Evolutionary conservation across 2,888 invertebrate species (phyloP).

Genomic region (Andrena bucephala): DNA sequence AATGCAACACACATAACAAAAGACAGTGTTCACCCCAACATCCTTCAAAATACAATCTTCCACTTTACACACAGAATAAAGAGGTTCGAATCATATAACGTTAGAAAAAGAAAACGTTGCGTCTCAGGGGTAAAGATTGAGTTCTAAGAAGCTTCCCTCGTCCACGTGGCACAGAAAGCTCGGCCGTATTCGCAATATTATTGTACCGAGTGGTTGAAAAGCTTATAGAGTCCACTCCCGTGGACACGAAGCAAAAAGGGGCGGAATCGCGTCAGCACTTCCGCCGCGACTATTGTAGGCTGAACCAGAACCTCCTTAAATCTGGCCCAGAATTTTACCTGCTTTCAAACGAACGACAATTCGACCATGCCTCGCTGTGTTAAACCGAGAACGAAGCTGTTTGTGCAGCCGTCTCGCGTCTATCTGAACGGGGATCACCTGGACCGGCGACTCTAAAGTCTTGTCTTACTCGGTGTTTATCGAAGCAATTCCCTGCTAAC

Average conservation of each 20-base stretch:
- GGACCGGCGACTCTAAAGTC: constrained; percentile 36
- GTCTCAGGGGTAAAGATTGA: background rate
- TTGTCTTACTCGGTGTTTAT: constrained; percentile 62
- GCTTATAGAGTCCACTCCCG: constrained; percentile 23
- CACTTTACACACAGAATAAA: background rate
- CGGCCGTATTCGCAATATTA: constrained; percentile 66
- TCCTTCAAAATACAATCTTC: no score
- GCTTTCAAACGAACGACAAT: constrained; percentile 37
- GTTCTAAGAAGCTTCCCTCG: constrained; percentile 3
- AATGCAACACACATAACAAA: no score
- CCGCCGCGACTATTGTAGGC: constrained; percentile 18
- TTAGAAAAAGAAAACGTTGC: background rate
- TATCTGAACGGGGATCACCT: constrained; percentile 54
- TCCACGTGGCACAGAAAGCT: constrained; percentile 19
- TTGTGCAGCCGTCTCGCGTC: constrained; percentile 64
- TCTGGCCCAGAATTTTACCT: constrained; percentile 42
- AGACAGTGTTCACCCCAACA: no score
- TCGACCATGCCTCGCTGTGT: constrained; percentile 40
- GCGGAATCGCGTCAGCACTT: constrained; percentile 31
- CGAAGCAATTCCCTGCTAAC: constrained; percentile 68
- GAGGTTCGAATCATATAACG: background rate
- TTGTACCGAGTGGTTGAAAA: constrained; percentile 60
- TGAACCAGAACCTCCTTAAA: constrained; percentile 29
- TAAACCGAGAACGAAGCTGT: constrained; percentile 54
- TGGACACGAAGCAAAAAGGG: constrained; percentile 26